These are phyloP conservation scores for Pachydiplax longipennis DNA, from an alignment of 2,888 invertebrate genomes.

Conservation along the genomic window DNA sequence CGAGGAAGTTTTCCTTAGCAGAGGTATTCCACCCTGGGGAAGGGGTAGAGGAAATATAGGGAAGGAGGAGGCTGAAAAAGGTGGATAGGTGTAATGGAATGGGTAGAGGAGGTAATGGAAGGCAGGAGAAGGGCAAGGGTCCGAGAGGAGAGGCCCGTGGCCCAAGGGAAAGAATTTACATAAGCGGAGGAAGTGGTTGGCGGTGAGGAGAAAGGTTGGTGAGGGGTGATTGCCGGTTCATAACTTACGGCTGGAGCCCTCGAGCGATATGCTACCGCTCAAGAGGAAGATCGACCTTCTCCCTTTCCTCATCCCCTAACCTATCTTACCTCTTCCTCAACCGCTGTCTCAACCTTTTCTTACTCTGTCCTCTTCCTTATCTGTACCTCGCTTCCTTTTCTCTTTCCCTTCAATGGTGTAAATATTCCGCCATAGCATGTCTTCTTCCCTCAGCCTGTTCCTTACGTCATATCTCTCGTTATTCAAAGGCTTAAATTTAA, in stretches of 20 bases:
- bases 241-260: slow-evolving; percentile 34
- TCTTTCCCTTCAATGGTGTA: background rate
- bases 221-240: slow-evolving; percentile 42
- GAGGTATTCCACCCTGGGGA: background rate
- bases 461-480: background rate
- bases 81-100: background rate
- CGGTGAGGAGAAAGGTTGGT: background rate
- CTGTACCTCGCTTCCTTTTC: background rate
- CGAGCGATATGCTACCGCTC: slow-evolving; percentile 38
- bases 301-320: background rate
- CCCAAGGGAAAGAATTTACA: slow-evolving; percentile 43
- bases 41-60: background rate
- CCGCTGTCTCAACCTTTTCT: no score
- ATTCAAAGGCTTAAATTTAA: no score
- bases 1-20: background rate
- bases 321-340: no score
- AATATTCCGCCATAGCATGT: background rate
- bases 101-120: background rate
- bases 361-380: no score
- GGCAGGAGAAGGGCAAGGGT: background rate
- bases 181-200: slow-evolving; percentile 27
- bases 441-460: background rate
- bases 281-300: background rate
- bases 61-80: background rate
- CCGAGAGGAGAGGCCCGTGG: background rate